Evolutionary conservation across 2,888 invertebrate species (phyloP), one percentile per base, ranked within the genome.

Genomic region (Junonia oenone): DNA sequence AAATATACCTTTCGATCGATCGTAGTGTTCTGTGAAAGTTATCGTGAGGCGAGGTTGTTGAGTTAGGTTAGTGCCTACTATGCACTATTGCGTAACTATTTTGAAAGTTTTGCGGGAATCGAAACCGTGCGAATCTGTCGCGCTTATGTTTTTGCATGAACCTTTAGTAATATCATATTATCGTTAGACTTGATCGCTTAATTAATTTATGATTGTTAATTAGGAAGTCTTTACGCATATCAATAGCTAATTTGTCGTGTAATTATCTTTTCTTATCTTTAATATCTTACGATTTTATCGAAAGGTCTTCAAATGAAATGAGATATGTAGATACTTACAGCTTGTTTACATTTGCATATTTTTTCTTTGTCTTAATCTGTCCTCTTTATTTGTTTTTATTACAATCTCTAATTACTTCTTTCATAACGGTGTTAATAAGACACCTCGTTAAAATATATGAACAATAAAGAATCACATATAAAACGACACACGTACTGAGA

Each of bases 11-110:
- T n/a, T n/a, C n/a, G n/a, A n/a, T n/a, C n/a, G n/a, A n/a, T n/a
- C n/a, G n/a, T n/a, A n/a, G n/a, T n/a, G n/a, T n/a, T n/a, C n/a
- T 31, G 47, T 53, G 53, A 53, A 53, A 53, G 53, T 54, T 54
- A 54, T 54, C 47, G 47, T 47, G 40, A 26, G 14, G 29, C 22
- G 38, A 38, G 47, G 31, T 47, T 53, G 53, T 53, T 53, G 53
- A 37, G 53, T 53, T 54, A 54, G 53, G 53, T 54, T 54, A 54
- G 53, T 54, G 31, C 31, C 47, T 38, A 47, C 47, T 17, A 6
- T 17, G 37, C 15, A 19, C 14, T 43, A 46, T 54, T 54, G 47
- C 53, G 47, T 54, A 54, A 54, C 19, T 19, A 17, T 43, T 47
- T 27, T 26, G 43, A 43, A 37, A 51, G 27, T 43, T 45, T 26